phyloP scores from a whole-genome alignment of 2,797 vertebrate species.

The Hypotaenidia okinawae region DNA sequence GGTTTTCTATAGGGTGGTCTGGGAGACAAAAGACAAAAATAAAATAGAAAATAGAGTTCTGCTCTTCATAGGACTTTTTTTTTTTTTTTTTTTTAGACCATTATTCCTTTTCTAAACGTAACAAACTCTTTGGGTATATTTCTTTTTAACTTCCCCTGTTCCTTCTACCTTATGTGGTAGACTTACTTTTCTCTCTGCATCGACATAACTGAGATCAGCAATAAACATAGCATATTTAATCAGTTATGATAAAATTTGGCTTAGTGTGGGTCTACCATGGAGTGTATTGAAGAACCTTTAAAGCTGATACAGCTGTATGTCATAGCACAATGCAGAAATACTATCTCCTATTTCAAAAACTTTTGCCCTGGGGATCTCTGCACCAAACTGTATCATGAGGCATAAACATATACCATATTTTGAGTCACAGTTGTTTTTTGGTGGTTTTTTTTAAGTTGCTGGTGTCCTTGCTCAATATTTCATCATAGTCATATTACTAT shows the following conservation, averaged over 20 bases:
- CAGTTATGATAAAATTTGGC: not conserved
- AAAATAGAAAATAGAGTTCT: not conserved
- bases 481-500: not conserved
- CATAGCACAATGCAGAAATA: not conserved
- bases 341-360: not conserved
- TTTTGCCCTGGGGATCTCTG: not conserved
- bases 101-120: not conserved
- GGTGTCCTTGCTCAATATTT: not conserved
- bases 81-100: rapidly evolving
- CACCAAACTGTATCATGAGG: not conserved
- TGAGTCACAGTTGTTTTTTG: not conserved
- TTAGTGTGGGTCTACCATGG: not conserved
- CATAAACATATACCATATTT: not conserved
- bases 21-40: not conserved
- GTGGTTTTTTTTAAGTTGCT: not conserved
- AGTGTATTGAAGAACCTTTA: not conserved
- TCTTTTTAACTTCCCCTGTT: not conserved
- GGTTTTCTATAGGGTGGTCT: not conserved
- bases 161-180: not conserved
- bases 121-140: not conserved
- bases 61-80: not conserved
- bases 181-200: not conserved
- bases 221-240: not conserved
- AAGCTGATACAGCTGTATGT: not conserved
- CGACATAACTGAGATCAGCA: not conserved